These are phyloP conservation scores for Florisuga fusca DNA, from an alignment of 2,797 vertebrate species.

Conservation along the genomic window DNA sequence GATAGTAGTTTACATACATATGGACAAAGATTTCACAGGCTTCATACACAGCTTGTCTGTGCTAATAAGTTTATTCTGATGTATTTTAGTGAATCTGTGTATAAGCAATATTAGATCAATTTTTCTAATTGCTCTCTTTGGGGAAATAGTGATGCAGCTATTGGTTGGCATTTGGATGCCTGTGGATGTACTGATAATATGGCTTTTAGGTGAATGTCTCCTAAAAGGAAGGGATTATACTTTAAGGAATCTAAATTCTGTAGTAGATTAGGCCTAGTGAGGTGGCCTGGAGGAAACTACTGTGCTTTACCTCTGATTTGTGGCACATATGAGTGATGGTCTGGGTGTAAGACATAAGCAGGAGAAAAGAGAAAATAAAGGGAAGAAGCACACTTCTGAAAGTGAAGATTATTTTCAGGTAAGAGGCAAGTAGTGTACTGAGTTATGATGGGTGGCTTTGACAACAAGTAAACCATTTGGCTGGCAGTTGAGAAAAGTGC, in stretches of 20 bases:
- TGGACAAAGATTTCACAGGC: neutral
- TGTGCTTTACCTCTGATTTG: conserved; percentile 9
- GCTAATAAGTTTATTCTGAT: neutral
- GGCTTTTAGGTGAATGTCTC: neutral
- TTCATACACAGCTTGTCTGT: neutral
- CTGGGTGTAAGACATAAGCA: neutral
- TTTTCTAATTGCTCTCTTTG: neutral
- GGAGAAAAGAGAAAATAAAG: conserved; percentile 8
- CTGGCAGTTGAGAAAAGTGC: neutral
- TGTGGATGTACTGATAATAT: neutral
- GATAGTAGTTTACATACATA: neutral
- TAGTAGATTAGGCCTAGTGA: neutral
- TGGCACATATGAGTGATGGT: neutral
- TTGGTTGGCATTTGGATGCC: neutral
- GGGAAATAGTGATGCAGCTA: neutral
- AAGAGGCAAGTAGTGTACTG: neutral
- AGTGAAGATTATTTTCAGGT: neutral
- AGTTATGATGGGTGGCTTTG: neutral
- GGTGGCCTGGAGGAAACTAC: neutral
- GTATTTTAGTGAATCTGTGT: neutral
- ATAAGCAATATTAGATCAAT: neutral
- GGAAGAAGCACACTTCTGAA: neutral
- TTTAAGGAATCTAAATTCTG: neutral
- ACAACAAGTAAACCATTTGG: neutral
- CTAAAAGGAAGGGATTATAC: neutral